Conservation (phyloP, 2,888 invertebrate species). For the Heliconius sara region DNA sequence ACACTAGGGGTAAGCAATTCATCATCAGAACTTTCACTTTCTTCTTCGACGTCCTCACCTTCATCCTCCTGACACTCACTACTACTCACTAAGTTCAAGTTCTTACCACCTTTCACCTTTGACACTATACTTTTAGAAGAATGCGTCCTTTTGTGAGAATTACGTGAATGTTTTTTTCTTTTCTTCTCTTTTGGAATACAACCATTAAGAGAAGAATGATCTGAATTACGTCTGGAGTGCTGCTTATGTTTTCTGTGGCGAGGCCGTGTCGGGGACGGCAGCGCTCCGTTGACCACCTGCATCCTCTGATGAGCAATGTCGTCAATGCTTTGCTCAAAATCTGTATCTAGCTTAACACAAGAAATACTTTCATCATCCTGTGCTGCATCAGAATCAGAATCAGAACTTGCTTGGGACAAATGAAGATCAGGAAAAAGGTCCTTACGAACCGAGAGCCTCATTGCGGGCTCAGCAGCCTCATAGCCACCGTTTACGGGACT, state of each 20-base stretch:
- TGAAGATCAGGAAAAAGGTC: conserved; percentile 77
- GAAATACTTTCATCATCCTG: conserved; percentile 68
- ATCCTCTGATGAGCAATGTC: conserved; percentile 75
- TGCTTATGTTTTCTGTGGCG: conserved; percentile 78
- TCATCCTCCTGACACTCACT: conserved; percentile 75
- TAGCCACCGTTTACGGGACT: conserved; percentile 81
- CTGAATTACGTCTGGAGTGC: conserved; percentile 68
- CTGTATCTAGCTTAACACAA: conserved; percentile 79
- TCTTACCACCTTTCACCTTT: conserved; percentile 81
- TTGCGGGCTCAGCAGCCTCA: conserved; percentile 71
- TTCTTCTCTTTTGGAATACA: conserved; percentile 71
- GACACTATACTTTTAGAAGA: conserved; percentile 66
- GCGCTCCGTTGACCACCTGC: conserved; percentile 69
- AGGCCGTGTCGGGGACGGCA: conserved; percentile 65
- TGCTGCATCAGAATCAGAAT: conserved; percentile 58
- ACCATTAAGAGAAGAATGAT: conserved; percentile 67
- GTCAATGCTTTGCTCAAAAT: conserved; percentile 81
- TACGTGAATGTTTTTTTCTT: conserved; percentile 69
- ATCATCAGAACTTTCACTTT: conserved; percentile 77
- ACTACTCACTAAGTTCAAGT: conserved; percentile 81
- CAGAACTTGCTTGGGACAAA: conserved; percentile 60
- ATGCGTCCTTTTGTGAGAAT: conserved; percentile 67
- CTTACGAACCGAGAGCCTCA: conserved; percentile 80
- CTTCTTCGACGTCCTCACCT: conserved; percentile 57
- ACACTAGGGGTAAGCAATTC: conserved; percentile 77